These are phyloP conservation scores for Oceanites oceanicus DNA, from an alignment of 2,113 vertebrate species.

Conservation along the genomic window DNA sequence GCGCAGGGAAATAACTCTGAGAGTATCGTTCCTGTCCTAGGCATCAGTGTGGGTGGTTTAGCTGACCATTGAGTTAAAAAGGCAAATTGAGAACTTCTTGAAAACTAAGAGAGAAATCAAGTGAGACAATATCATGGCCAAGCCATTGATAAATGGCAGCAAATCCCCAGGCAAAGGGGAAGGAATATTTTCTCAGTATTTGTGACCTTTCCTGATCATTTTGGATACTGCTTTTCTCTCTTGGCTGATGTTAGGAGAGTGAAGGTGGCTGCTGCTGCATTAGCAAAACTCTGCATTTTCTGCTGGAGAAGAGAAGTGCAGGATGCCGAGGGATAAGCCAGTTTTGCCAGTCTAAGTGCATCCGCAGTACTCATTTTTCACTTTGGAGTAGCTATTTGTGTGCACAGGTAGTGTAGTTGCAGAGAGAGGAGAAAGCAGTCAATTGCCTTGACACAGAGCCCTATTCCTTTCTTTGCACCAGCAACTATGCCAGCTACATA, in stretches of 20 bases:
- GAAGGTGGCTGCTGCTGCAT: not conserved
- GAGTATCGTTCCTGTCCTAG: not conserved
- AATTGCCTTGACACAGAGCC: not conserved
- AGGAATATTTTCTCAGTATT: not conserved
- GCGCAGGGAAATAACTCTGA: not conserved
- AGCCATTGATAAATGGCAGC: not conserved
- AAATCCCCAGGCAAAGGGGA: not conserved
- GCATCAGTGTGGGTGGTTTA: not conserved
- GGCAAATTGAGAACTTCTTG: not conserved
- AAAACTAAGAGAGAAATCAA: not conserved
- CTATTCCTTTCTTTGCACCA: not conserved
- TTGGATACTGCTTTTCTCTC: not conserved
- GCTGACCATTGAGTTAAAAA: not conserved
- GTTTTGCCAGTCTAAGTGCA: not conserved
- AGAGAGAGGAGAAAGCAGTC: not conserved
- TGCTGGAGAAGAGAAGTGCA: not conserved
- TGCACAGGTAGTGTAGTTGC: not conserved
- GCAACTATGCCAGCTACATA: not conserved
- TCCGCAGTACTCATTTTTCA: fast-evolving
- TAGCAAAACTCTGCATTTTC: not conserved
- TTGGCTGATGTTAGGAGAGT: not conserved
- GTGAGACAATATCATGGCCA: not conserved
- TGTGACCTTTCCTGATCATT: not conserved
- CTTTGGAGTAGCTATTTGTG: not conserved
- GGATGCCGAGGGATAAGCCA: not conserved